Evolutionary conservation across 2,113 vertebrate species (phyloP).

Genomic region (Clarias gariepinus): DNA sequence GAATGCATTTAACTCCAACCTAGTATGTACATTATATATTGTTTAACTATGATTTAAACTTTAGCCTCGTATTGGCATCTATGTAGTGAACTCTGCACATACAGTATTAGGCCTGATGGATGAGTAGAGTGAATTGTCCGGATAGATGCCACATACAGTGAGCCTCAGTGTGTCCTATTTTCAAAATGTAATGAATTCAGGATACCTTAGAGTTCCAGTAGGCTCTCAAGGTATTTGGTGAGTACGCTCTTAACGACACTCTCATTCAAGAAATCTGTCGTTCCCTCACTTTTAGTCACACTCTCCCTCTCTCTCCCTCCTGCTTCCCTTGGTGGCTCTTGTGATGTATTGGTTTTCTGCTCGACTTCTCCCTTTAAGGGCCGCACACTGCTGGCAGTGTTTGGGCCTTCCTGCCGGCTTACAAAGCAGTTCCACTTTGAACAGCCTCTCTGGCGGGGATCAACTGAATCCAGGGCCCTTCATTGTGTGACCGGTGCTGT

Average conservation of each 20-base stretch:
- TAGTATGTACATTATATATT: neutral
- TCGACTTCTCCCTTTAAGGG: conserved; percentile 57
- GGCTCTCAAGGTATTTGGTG: conserved; percentile 11
- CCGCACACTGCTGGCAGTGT: conserved; percentile 61
- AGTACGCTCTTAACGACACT: conserved; percentile 18
- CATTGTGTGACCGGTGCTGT: conserved; percentile 51
- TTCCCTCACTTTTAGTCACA: neutral
- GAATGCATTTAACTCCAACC: neutral
- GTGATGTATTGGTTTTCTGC: conserved; percentile 64
- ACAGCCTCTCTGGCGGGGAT: conserved; percentile 53
- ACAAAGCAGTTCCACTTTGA: conserved; percentile 57
- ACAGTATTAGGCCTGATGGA: neutral
- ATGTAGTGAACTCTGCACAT: neutral
- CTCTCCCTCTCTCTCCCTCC: conserved; percentile 18
- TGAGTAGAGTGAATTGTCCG: neutral
- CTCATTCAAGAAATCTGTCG: conserved; percentile 34
- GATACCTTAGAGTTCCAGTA: neutral
- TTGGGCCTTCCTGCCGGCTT: conserved; percentile 53
- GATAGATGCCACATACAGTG: neutral
- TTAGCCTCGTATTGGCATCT: neutral
- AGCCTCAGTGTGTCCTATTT: neutral
- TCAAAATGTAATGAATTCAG: neutral
- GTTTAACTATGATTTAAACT: neutral
- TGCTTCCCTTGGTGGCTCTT: conserved; percentile 41
- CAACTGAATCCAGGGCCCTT: conserved; percentile 56